A percentile compares a stretch with the other conserved stretches of the same genome.
phyloP scores from a whole-genome alignment of 2,888 invertebrate species.

The Noctua pronuba region DNA sequence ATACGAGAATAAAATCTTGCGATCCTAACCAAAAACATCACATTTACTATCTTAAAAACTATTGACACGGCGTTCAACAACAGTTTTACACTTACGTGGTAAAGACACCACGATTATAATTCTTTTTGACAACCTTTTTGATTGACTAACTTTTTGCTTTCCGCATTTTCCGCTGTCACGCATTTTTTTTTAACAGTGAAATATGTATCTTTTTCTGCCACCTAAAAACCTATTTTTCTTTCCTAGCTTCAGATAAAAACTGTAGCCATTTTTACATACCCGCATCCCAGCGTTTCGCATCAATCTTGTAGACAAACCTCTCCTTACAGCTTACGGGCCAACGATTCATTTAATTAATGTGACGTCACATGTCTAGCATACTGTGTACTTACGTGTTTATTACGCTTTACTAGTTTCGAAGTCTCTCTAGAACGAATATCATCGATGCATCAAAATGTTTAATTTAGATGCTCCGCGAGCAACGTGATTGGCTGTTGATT shows the following conservation, averaged over 20 bases:
- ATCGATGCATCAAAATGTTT: background rate
- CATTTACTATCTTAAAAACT: background rate
- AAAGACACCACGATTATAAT: background rate
- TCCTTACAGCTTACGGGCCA: background rate
- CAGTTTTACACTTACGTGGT: background rate
- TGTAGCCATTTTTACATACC: conserved; percentile 39
- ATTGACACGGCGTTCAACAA: background rate
- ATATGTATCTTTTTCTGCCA: background rate
- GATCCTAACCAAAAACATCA: no score
- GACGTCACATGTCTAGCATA: conserved; percentile 15
- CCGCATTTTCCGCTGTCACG: background rate
- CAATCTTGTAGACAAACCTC: conserved; percentile 44
- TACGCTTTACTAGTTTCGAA: background rate
- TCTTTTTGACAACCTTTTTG: background rate
- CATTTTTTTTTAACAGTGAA: background rate
- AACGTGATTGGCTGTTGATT: background rate
- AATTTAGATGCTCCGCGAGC: no score
- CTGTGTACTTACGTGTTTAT: background rate
- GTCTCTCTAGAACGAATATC: background rate
- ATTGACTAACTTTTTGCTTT: background rate
- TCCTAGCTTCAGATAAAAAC: conserved; percentile 23
- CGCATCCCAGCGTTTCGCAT: conserved; percentile 33
- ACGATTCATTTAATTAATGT: conserved; percentile 42
- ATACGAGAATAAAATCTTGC: no score
- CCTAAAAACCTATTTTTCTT: background rate